Conservation (phyloP, 2,888 invertebrate genomes). For the Drosophila anceps region DNA sequence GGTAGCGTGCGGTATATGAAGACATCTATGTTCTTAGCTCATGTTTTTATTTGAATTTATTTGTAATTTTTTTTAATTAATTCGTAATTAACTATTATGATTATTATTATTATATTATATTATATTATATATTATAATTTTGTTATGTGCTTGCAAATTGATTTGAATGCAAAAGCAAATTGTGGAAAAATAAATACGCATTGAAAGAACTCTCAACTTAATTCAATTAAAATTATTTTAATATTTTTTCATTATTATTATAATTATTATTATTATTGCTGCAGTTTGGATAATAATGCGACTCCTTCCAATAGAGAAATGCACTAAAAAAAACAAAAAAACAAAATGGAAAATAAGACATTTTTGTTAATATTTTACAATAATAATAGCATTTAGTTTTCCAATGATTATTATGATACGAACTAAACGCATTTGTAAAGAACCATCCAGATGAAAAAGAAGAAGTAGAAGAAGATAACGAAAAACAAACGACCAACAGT, state of each 20-base stretch:
- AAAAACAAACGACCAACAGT: constrained; percentile 69
- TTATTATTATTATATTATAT: constrained; percentile 22
- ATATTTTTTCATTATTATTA: constrained; percentile 14
- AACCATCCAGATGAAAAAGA: constrained; percentile 63
- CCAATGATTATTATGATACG: constrained; percentile 26
- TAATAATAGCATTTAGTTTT: constrained; percentile 59
- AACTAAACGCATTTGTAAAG: constrained; percentile 48
- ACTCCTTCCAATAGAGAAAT: constrained; percentile 72
- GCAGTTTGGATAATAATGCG: constrained; percentile 42
- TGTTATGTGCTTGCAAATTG: constrained; percentile 78
- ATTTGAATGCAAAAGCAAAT: constrained; percentile 56
- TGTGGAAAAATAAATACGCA: constrained; percentile 60
- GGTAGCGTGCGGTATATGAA: constrained; percentile 68
- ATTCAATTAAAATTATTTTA: constrained; percentile 15
- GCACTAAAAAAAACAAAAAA: constrained; percentile 29
- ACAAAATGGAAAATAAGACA: constrained; percentile 5
- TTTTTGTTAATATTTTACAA: constrained; percentile 46
- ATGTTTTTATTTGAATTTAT: constrained; percentile 80
- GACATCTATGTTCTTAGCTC: constrained; percentile 74
- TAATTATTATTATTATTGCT: constrained; percentile 14
- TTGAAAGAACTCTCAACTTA: constrained; percentile 40
- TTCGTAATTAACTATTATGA: constrained; percentile 63
- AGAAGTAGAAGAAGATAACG: constrained; percentile 7
- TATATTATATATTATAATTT: constrained; percentile 50
- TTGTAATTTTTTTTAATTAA: constrained; percentile 77